These are phyloP conservation scores for Calliopsis andreniformis DNA, from an alignment of 1,140 invertebrate genomes.

Conservation along the genomic window DNA sequence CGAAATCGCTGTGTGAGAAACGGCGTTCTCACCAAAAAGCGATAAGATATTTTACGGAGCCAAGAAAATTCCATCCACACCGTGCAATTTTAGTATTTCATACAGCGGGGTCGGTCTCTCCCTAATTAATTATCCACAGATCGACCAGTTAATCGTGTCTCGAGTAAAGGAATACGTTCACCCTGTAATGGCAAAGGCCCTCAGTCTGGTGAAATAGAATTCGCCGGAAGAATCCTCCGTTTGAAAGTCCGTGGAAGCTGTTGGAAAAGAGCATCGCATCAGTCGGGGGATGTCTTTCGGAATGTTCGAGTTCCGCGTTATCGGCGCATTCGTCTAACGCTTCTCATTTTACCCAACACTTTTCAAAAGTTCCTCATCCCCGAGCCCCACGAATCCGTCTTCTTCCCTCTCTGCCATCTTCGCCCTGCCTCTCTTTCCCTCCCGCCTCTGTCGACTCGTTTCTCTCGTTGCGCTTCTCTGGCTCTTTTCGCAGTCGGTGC, in stretches of 20 bases:
- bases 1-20: too few species aligned
- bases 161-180: conserved; percentile 1
- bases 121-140: conserved; percentile 21
- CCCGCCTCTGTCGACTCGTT: conserved; percentile 35
- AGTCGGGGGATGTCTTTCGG: conserved; percentile 55
- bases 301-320: conserved; percentile 56
- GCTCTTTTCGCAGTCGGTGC: conserved; percentile 62
- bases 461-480: conserved; percentile 29
- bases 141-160: conserved; percentile 5
- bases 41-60: too few species aligned
- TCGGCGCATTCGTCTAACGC: conserved; percentile 62
- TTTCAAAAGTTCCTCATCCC: conserved; percentile 69
- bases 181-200: neutral
- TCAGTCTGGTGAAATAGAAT: conserved; percentile 45
- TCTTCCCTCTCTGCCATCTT: conserved; percentile 35
- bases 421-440: too few species aligned
- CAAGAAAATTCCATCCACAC: too few species aligned
- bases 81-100: neutral
- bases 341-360: conserved; percentile 66
- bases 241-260: conserved; percentile 34
- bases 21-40: too few species aligned
- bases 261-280: conserved; percentile 48
- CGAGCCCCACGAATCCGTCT: conserved; percentile 34
- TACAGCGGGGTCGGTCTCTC: neutral
- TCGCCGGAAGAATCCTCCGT: conserved; percentile 33